These are phyloP conservation scores for Dasypogon diadema DNA, from an alignment of 2,888 invertebrate species.

Conservation along the genomic window DNA sequence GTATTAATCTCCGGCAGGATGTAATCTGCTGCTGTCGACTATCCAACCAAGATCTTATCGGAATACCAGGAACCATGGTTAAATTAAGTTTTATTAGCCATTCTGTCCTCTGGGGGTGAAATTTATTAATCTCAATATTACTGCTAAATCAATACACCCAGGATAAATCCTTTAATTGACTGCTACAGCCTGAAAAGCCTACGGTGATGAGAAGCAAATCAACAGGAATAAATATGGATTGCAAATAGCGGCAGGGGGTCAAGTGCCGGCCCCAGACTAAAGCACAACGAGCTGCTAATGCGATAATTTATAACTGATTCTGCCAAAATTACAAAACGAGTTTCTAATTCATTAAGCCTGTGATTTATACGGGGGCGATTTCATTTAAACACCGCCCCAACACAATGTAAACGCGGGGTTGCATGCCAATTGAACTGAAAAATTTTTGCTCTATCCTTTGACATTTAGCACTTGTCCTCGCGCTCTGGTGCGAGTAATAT, in stretches of 20 bases:
- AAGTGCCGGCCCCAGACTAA: not conserved
- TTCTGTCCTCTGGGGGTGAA: not conserved
- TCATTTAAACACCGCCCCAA: slow-evolving; percentile 40
- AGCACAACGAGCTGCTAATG: slow-evolving; percentile 53
- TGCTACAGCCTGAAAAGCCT: not conserved
- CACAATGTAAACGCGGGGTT: slow-evolving; percentile 27
- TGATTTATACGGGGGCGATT: slow-evolving; percentile 52
- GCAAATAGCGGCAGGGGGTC: not conserved
- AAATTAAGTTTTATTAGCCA: slow-evolving; percentile 31
- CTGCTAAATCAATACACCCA: not conserved
- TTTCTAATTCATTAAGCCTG: slow-evolving; percentile 56
- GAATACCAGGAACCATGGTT: slow-evolving; percentile 3
- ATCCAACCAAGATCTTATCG: too few species aligned
- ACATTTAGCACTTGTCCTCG: slow-evolving; percentile 41
- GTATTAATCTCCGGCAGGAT: slow-evolving; percentile 3
- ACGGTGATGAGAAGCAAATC: slow-evolving; percentile 36
- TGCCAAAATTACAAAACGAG: slow-evolving; percentile 55
- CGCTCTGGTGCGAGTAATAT: slow-evolving; percentile 35
- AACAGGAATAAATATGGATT: slow-evolving; percentile 46
- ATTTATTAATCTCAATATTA: not conserved
- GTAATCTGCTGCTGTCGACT: slow-evolving; percentile 6
- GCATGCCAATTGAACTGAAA: slow-evolving; percentile 39
- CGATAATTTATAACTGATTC: slow-evolving; percentile 55
- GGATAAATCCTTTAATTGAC: slow-evolving; percentile 36
- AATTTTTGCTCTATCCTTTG: slow-evolving; percentile 44